Evolutionary conservation across 2,888 invertebrate genomes (phyloP).

Genomic region (Acanthosepion pharaonis): DNA sequence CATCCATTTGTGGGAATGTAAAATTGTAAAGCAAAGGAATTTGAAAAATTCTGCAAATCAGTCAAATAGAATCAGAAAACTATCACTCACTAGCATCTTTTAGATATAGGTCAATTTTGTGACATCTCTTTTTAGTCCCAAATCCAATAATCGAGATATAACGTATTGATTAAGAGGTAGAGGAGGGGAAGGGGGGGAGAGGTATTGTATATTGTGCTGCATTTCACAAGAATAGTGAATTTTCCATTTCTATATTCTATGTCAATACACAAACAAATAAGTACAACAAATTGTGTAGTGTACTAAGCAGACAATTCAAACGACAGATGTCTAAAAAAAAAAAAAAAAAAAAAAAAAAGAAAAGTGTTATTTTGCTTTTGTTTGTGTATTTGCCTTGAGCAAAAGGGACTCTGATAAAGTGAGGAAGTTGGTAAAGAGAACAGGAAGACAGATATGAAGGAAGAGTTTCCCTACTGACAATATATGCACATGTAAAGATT

Average conservation of each 20-base stretch:
- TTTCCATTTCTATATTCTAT: neutral
- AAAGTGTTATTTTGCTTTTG: neutral
- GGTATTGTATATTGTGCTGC: neutral
- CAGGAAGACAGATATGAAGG: neutral
- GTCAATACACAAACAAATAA: neutral
- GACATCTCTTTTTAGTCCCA: neutral
- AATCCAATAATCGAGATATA: neutral
- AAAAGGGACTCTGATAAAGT: neutral
- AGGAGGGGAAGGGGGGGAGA: neutral
- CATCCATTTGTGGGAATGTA: neutral
- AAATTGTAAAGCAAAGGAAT: neutral
- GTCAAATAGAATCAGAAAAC: neutral
- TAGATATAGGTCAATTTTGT: neutral
- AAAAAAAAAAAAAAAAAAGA: neutral
- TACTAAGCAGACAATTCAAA: neutral
- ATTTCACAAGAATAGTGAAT: neutral
- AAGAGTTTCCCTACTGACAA: neutral
- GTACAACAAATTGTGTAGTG: neutral
- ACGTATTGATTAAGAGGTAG: neutral
- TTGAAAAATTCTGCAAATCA: neutral
- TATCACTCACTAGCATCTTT: neutral
- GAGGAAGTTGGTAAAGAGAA: neutral
- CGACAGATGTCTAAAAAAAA: neutral
- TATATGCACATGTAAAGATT: neutral
- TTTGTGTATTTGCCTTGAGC: neutral